These are phyloP conservation scores for Pseudopodoces humilis DNA, from an alignment of 2,113 vertebrate genomes.

Conservation along the genomic window DNA sequence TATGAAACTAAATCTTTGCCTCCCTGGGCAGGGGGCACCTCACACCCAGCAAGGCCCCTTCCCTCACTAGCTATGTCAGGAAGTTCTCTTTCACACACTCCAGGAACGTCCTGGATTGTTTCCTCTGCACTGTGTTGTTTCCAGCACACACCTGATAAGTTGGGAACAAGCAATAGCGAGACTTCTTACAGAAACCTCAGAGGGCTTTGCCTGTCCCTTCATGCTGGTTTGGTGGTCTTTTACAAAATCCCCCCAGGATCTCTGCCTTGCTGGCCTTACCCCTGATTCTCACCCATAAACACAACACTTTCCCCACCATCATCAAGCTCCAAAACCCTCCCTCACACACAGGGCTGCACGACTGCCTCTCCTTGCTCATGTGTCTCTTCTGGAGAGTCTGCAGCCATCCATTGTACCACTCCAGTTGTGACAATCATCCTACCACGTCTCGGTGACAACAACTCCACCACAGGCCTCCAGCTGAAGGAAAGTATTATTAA, in stretches of 20 bases:
- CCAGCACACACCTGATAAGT: background rate
- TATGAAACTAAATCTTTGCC: too few relatives aligned
- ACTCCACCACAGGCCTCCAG: background rate
- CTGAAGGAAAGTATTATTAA: background rate
- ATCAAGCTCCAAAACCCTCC: background rate
- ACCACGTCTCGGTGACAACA: background rate
- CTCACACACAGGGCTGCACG: background rate
- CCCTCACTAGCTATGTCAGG: background rate
- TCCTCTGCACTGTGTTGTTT: background rate
- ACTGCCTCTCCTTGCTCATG: rapidly evolving
- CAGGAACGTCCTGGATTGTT: background rate
- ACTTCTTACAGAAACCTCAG: background rate
- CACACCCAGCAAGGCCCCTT: background rate
- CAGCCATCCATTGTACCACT: background rate
- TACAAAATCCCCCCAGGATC: background rate
- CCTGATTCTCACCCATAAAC: background rate
- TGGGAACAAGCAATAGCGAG: rapidly evolving
- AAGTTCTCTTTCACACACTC: background rate
- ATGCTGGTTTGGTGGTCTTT: background rate
- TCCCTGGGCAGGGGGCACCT: too few relatives aligned
- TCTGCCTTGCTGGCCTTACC: background rate
- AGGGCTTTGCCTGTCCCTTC: background rate
- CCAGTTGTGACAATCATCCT: background rate
- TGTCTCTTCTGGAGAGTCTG: background rate
- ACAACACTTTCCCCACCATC: background rate